These are phyloP conservation scores for Dasyurus viverrinus DNA, from an alignment of 2,113 vertebrate species.

Conservation along the genomic window DNA sequence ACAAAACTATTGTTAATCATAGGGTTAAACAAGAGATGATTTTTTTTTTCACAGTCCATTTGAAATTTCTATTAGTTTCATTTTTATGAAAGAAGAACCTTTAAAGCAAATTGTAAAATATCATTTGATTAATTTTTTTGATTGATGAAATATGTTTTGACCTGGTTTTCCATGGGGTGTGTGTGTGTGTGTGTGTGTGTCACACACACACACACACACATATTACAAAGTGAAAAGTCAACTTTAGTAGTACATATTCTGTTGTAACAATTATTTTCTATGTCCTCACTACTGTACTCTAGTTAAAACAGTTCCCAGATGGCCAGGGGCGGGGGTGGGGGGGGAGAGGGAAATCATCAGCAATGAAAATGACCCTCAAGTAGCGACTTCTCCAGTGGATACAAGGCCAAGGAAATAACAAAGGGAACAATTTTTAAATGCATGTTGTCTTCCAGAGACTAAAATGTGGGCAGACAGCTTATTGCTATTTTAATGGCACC, in stretches of 20 bases:
- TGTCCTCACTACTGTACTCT: conserved; percentile 20
- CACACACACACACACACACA: not conserved
- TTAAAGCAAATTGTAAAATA: not conserved
- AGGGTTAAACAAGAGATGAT: not conserved
- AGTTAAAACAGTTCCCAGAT: conserved; percentile 49
- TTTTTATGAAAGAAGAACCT: not conserved
- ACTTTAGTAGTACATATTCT: not conserved
- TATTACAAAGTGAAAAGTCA: not conserved
- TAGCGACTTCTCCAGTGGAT: conserved; percentile 54
- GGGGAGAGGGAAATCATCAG: conserved; percentile 8
- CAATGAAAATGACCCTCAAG: conserved; percentile 52
- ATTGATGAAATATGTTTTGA: not conserved
- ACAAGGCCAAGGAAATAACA: conserved; percentile 69
- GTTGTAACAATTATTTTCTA: not conserved
- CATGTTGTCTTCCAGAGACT: conserved; percentile 67
- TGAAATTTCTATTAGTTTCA: not conserved
- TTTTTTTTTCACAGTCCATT: not conserved
- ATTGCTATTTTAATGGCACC: conserved; percentile 76
- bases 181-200: too few relatives aligned
- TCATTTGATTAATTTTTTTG: not conserved
- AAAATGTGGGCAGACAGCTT: conserved; percentile 69
- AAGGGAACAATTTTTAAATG: conserved; percentile 64
- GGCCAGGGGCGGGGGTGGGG: not conserved
- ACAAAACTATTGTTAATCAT: not conserved
- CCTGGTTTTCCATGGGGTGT: not conserved